These are phyloP conservation scores for Drosophila mayaguana DNA, from an alignment of 2,888 invertebrate genomes.

Conservation along the genomic window DNA sequence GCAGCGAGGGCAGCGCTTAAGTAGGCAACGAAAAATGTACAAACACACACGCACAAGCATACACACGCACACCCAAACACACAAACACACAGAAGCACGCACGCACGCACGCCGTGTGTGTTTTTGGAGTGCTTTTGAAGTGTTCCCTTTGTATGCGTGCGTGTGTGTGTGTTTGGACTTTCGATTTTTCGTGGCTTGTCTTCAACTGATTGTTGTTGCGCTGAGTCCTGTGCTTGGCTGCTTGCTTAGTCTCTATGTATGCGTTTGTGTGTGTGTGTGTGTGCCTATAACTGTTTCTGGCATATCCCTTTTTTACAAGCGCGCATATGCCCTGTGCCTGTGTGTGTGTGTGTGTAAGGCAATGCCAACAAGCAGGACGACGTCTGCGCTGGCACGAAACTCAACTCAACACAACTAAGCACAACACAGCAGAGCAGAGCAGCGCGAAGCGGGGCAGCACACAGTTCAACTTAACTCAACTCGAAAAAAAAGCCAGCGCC, in stretches of 20 bases:
- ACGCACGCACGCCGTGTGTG: constrained; percentile 28
- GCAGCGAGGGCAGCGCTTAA: constrained; percentile 45
- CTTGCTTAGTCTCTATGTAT: constrained; percentile 24
- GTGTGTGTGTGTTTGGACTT: constrained; percentile 64
- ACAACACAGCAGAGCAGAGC: constrained; percentile 13
- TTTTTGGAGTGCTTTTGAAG: constrained; percentile 48
- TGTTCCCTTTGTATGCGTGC: constrained; percentile 22
- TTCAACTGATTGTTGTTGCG: constrained; percentile 52
- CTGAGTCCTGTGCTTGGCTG: constrained; percentile 33
- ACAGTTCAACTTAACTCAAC: constrained; percentile 73
- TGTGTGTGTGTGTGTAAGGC: constrained; percentile 41
- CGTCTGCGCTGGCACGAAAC: constrained; percentile 71
- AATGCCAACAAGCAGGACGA: constrained; percentile 48
- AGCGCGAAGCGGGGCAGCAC: constrained; percentile 19
- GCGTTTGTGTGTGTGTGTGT: not conserved
- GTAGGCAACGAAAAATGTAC: constrained; percentile 71
- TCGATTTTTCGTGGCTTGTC: constrained; percentile 75
- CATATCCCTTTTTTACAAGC: constrained; percentile 67
- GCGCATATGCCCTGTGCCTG: constrained; percentile 66
- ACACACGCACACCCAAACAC: not conserved
- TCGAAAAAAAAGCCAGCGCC: constrained; percentile 56
- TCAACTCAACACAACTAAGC: constrained; percentile 43
- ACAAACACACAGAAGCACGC: not conserved
- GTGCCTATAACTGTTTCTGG: constrained; percentile 47
- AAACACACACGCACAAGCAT: constrained; percentile 5